Base-by-base conservation (phyloP, 64 coral and sea anemone species). In the Montipora capricornis region DNA sequence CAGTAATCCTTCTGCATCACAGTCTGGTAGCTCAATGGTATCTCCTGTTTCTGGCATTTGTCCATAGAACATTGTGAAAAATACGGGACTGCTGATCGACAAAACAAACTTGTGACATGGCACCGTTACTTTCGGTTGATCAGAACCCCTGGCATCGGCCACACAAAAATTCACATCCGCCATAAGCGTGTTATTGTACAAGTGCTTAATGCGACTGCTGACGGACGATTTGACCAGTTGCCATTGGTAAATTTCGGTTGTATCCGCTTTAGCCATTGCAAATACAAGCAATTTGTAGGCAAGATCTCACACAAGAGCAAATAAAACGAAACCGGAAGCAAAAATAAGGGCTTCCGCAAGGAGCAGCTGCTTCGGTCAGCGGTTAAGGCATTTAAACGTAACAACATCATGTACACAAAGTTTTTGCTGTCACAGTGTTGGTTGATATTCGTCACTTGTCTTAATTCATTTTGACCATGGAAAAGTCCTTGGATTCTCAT, bases 401-500 rank as follows among this genome's bases (percentile, higher is more conserved):
- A 64, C 14, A 16, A 19, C 61, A 11, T 64, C 9, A 15, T 14
- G 8, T 64, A 12, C 11, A 64, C 13, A 12, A 15, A 12, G 4
- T 16, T 64, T 12, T 64, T 64, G 53, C 6, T 57, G 53, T 24
- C 24, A 24, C 24, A 24, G 0, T 24, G 24, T 24, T 53, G 51
- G 51, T 8, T 53, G 51, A 5, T 10, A 10, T 15, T 64, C 29
- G 9, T 64, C 14, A 52, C 49, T 6, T 16, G 8, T n/a, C 29
- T 10, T 16, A 26, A 44, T n/a, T 15, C 1, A 15, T 52, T 78
- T 15, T 58, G 10, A 13, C 57, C 13, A 96, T 96, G 95, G 95
- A 96, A 83, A 96, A 93, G 51, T 83, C 91, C 5, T 59, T 96
- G 87, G 91, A 96, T 58, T 80, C 87, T 15, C 95, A 93, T 57